Percentiles rank a stretch among this genome's conserved stretches.
Evolutionary conservation across 2,797 vertebrate species (phyloP).

Genomic region (Channa striata): DNA sequence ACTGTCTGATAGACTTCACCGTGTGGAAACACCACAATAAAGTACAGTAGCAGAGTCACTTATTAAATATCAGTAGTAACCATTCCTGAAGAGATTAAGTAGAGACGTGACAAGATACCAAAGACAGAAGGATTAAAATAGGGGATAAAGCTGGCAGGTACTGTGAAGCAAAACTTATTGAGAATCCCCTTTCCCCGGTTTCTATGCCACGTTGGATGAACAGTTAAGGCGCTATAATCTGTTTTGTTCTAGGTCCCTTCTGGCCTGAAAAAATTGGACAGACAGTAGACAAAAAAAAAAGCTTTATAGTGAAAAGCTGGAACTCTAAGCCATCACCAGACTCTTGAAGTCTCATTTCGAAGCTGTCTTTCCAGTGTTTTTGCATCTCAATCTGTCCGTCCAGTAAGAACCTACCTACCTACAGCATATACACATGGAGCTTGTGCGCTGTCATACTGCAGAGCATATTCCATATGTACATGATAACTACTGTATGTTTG

Average conservation of each 20-base stretch:
- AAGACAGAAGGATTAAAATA: constrained; percentile 45
- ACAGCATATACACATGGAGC: neutral
- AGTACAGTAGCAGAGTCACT: constrained; percentile 22
- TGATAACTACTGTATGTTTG: neutral
- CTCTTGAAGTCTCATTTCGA: constrained; percentile 41
- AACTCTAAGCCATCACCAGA: constrained; percentile 30
- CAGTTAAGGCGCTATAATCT: constrained; percentile 41
- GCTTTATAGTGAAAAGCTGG: constrained; percentile 40
- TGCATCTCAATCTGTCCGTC: constrained; percentile 18
- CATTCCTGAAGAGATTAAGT: constrained; percentile 44
- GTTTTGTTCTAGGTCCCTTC: constrained; percentile 45
- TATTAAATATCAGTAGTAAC: constrained; percentile 29
- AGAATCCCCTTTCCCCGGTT: constrained; percentile 14
- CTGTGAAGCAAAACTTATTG: constrained; percentile 27
- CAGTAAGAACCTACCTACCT: neutral
- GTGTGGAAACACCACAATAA: constrained; percentile 27
- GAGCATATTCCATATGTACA: neutral
- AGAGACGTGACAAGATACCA: constrained; percentile 33
- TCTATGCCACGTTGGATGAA: constrained; percentile 42
- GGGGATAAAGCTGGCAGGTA: constrained; percentile 35
- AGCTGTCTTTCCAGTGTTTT: constrained; percentile 7
- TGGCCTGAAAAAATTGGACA: constrained; percentile 36
- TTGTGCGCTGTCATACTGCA: neutral
- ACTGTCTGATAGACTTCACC: constrained; percentile 25
- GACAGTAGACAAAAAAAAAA: constrained; percentile 40